A percentile compares a stretch with the other conserved stretches of the same genome.
These are phyloP conservation scores for Dexiosoma caninum DNA, from an alignment of 2,888 invertebrate genomes.

Conservation along the genomic window DNA sequence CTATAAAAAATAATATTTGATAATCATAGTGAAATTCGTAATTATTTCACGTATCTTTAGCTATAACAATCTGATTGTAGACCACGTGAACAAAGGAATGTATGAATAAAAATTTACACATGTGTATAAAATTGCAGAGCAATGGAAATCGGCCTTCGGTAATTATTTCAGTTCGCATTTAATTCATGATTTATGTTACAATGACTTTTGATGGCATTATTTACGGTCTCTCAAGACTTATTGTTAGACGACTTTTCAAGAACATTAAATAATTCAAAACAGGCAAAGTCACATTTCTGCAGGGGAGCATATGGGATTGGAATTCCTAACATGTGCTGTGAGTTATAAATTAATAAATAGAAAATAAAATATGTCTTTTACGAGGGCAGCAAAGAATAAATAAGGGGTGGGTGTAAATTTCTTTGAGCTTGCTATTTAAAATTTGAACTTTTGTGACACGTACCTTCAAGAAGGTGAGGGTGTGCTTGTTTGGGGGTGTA, in stretches of 20 bases:
- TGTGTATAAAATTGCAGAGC: no score
- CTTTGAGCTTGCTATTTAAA: not conserved
- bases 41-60: slow-evolving; percentile 4
- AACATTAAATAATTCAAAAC: not conserved
- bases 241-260: not conserved
- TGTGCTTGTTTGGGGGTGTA: not conserved
- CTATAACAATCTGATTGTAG: not conserved
- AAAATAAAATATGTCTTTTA: not conserved
- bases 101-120: not conserved
- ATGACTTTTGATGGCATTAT: not conserved
- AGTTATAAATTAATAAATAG: not conserved
- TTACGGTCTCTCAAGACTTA: not conserved
- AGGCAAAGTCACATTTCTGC: not conserved
- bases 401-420: not conserved
- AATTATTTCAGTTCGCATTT: slow-evolving; percentile 1
- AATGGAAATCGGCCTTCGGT: not conserved
- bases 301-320: not conserved
- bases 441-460: not conserved
- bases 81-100: no score
- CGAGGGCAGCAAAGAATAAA: not conserved
- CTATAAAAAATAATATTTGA: no score
- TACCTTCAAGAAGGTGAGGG: not conserved
- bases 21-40: not conserved
- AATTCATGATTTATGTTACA: slow-evolving; percentile 19
- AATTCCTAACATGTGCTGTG: not conserved